Evolutionary conservation across 1,140 invertebrate genomes (phyloP).

Genomic region (Gryllus bimaculatus): DNA sequence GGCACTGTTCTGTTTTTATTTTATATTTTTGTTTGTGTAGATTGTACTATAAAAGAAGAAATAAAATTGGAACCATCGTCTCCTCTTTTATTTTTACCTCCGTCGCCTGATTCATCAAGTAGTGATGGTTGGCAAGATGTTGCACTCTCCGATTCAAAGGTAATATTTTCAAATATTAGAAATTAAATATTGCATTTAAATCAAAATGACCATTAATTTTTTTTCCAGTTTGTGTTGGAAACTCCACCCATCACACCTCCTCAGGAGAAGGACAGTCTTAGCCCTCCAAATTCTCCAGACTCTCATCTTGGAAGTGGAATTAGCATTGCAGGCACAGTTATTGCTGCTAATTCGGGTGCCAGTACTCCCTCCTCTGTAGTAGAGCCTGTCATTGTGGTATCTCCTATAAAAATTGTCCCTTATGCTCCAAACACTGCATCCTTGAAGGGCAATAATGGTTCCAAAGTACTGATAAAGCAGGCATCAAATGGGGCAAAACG

Average conservation of each 20-base stretch:
- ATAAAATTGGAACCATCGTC: conserved; percentile 29
- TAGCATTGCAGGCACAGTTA: conserved; percentile 23
- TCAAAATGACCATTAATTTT: conserved; percentile 13
- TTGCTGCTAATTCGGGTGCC: not conserved
- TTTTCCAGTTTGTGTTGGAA: conserved; percentile 29
- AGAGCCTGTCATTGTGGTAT: not conserved
- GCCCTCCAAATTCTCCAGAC: conserved; percentile 21
- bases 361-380: not conserved
- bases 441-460: conserved; percentile 25
- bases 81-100: conserved; percentile 26
- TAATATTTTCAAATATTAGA: conserved; percentile 11
- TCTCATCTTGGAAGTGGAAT: conserved; percentile 27
- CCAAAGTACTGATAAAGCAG: conserved; percentile 8
- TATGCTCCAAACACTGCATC: conserved; percentile 18
- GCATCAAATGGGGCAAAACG: conserved; percentile 25
- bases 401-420: conserved; percentile 4
- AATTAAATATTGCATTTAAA: not conserved
- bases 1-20: not conserved
- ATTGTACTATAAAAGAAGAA: conserved; percentile 18
- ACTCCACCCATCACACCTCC: conserved; percentile 35
- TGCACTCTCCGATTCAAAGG: conserved; percentile 24
- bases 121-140: conserved; percentile 28
- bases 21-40: conserved; percentile 16
- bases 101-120: conserved; percentile 32
- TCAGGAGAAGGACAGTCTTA: conserved; percentile 26